A percentile compares a stretch with the other conserved stretches of the same genome.
Evolutionary conservation across 2,888 invertebrate species (phyloP).

Genomic region (Latrodectus hesperus): DNA sequence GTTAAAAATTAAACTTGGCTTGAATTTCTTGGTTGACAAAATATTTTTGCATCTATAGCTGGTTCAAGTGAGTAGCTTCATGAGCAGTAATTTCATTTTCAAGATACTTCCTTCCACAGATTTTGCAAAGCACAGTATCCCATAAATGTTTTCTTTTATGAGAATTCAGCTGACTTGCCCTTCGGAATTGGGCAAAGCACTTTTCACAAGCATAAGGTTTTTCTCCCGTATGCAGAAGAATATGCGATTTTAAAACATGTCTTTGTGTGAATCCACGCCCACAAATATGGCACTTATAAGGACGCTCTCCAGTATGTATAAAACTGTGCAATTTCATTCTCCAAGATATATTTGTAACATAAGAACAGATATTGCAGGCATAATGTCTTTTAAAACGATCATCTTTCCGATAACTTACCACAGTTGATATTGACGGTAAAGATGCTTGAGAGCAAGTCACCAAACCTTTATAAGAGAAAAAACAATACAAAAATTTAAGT

Average conservation of each 20-base stretch:
- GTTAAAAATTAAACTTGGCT: no score
- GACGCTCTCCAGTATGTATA: constrained; percentile 20
- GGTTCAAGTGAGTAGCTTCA: no score
- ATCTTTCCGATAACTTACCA: no score
- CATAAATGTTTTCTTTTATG: no score
- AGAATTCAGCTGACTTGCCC: neutral
- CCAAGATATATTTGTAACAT: neutral
- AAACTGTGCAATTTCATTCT: constrained; percentile 4
- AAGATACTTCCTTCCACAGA: neutral
- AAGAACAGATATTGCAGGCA: constrained; percentile 8
- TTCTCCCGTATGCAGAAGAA: constrained; percentile 31
- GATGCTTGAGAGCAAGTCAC: no score
- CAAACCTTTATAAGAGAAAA: no score
- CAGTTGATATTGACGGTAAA: no score
- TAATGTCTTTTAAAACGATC: neutral
- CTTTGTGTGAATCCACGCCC: constrained; percentile 10
- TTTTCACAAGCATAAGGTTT: constrained; percentile 8
- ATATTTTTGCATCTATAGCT: no score
- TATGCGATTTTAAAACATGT: constrained; percentile 16
- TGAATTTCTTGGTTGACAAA: no score
- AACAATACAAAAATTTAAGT: no score
- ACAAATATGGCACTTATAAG: constrained; percentile 4
- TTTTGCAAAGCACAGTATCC: no score
- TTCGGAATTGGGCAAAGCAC: constrained; percentile 4
- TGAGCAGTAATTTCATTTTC: neutral